Evolutionary conservation across 1,140 invertebrate species (phyloP), one percentile per base, ranked within the genome.

Genomic region (Drosophila simulans): DNA sequence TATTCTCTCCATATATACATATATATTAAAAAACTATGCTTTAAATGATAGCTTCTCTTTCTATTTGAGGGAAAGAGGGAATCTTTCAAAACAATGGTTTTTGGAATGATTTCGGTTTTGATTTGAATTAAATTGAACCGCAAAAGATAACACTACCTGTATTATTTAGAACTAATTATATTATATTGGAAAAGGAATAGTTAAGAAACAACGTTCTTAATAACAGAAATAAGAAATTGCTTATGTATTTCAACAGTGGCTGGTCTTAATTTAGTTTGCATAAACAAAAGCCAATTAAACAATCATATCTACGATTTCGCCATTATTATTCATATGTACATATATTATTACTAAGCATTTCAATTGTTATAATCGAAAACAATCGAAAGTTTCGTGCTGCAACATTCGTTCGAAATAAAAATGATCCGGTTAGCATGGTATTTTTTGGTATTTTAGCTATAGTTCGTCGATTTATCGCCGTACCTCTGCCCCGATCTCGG

Each of bases 21-120:
- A 42, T 70, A 70, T 70, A 57, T 57, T 69, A 70, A 70, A 56
- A 35, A 69, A 69, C 52, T 64, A 57, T 64, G 8, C 57, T 69
- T 70, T 70, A 49, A 40, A 52, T 48, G 10, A 37, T 15, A 22
- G 2, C 0, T n/a, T 58, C 59, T 43, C 59, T 63, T 43, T 42
- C 54, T 43, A 34, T 13, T 57, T 63, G 3, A 22, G 20, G 20
- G 20, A 22, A 22, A 3, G 20, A 17, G 17, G 17, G 17, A 17
- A 3, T 22, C 3, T 22, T 39, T 4, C 11, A 39, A 13, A 39
- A 39, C 12, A 39, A 39, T 13, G 37, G 5, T 17, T 42, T 42
- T 17, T 42, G 2, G 2, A 8, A 17, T 17, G 5, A 5, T 8
- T 42, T 42, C 7, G 4, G 4, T 31, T 31, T 31, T 10, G 31